phyloP scores from a whole-genome alignment of 2,113 vertebrate genomes.

The Eidolon helvum region DNA sequence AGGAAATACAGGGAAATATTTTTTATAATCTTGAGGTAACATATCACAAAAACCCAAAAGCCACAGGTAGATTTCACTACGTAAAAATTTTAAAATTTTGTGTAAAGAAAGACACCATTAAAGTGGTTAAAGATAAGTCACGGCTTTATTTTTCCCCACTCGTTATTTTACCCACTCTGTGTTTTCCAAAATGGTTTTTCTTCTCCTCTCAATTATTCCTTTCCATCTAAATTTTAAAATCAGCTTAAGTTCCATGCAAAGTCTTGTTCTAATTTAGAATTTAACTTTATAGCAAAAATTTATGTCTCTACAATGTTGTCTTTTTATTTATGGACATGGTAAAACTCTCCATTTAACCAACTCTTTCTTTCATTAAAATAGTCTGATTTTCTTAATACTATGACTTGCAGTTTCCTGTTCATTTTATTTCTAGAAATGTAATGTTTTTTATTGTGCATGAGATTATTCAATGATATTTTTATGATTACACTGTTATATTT shows the following conservation, averaged over 20 bases:
- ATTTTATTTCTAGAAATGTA: not conserved
- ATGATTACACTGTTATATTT: not conserved
- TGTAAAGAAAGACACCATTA: not conserved
- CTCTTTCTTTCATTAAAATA: not conserved
- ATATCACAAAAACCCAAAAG: constrained; percentile 34
- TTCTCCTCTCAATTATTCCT: not conserved
- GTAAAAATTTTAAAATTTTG: constrained; percentile 26
- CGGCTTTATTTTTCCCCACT: not conserved
- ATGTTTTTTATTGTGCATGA: not conserved
- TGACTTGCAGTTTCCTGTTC: not conserved
- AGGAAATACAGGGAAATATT: not conserved
- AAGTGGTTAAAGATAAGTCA: not conserved
- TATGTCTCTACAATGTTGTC: not conserved
- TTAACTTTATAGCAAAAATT: not conserved
- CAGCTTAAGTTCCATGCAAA: not conserved
- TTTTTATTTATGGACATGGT: not conserved
- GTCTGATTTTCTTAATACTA: not conserved
- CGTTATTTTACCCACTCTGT: not conserved
- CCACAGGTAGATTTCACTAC: not conserved
- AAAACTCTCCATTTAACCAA: not conserved
- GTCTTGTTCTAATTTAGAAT: not conserved
- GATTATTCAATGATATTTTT: not conserved
- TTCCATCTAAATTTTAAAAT: constrained; percentile 7
- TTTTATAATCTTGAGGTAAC: constrained; percentile 22
- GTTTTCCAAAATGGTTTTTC: constrained; percentile 29